Percentiles rank a stretch among this genome's conserved stretches.
These are phyloP conservation scores for Polypterus bichir DNA, from an alignment of 2,113 vertebrate species.

Conservation along the genomic window DNA sequence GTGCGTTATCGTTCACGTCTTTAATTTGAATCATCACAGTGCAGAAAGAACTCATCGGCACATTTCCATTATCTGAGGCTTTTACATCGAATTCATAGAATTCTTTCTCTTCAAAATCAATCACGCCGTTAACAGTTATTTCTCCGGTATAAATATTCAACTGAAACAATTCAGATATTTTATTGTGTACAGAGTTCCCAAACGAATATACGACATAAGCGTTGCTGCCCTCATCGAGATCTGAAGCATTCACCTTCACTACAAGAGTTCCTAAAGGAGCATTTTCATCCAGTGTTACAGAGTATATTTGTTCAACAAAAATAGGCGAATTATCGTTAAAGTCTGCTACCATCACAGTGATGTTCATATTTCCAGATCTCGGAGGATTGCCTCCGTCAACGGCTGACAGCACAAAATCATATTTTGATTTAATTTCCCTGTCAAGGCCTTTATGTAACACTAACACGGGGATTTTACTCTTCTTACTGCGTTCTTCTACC, in stretches of 20 bases:
- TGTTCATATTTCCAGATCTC: not conserved
- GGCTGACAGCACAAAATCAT: constrained; percentile 8
- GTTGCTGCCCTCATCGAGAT: not conserved
- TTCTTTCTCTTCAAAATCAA: constrained; percentile 1
- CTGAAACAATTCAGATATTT: not conserved
- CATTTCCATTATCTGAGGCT: not conserved
- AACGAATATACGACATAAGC: constrained; percentile 5
- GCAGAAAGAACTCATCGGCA: not conserved
- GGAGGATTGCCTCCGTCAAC: constrained; percentile 14
- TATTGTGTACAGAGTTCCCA: not conserved
- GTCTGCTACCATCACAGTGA: not conserved
- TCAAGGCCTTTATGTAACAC: constrained; percentile 4
- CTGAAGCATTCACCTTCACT: not conserved
- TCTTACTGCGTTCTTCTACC: not conserved
- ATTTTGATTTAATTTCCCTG: constrained; percentile 3
- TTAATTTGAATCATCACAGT: constrained; percentile 7
- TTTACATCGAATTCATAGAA: constrained; percentile 3
- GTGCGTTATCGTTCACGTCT: constrained; percentile 16
- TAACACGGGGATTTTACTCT: not conserved
- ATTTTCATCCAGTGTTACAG: not conserved
- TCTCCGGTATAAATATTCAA: not conserved
- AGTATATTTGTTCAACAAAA: not conserved
- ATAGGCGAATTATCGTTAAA: not conserved
- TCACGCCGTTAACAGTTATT: not conserved
- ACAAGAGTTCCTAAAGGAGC: not conserved